These are phyloP conservation scores for Elysia chlorotica DNA, from an alignment of 1,140 invertebrate genomes.

Conservation along the genomic window DNA sequence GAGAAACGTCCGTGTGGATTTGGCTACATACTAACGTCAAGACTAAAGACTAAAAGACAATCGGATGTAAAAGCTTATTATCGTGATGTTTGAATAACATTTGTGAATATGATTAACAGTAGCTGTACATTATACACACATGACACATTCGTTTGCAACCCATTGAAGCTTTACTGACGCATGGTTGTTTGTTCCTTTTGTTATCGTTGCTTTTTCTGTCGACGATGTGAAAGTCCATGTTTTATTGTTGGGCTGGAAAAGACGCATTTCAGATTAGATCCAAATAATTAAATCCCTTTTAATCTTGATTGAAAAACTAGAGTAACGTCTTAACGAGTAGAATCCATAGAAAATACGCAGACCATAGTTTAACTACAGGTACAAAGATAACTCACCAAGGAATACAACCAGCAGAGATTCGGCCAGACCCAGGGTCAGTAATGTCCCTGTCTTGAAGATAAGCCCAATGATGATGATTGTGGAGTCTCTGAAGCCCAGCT, in stretches of 20 bases:
- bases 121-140: neutral
- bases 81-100: neutral
- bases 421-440: constrained; percentile 57
- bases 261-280: too few species aligned
- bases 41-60: neutral
- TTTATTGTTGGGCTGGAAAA: too few species aligned
- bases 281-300: too few species aligned
- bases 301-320: too few species aligned
- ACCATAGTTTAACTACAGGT: too few species aligned
- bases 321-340: too few species aligned
- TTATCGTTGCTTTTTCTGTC: too few species aligned
- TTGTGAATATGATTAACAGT: neutral
- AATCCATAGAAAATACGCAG: too few species aligned
- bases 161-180: too few species aligned
- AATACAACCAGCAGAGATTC: constrained; percentile 47
- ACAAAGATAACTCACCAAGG: too few species aligned
- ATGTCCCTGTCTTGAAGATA: constrained; percentile 52
- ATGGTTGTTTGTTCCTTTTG: too few species aligned
- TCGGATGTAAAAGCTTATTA: neutral
- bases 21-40: neutral
- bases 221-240: too few species aligned
- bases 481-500: constrained; percentile 46
- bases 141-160: neutral
- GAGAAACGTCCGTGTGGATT: neutral
- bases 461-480: constrained; percentile 57